These are phyloP conservation scores for Poicephalus gulielmi DNA, from an alignment of 2,113 vertebrate genomes.

Conservation along the genomic window DNA sequence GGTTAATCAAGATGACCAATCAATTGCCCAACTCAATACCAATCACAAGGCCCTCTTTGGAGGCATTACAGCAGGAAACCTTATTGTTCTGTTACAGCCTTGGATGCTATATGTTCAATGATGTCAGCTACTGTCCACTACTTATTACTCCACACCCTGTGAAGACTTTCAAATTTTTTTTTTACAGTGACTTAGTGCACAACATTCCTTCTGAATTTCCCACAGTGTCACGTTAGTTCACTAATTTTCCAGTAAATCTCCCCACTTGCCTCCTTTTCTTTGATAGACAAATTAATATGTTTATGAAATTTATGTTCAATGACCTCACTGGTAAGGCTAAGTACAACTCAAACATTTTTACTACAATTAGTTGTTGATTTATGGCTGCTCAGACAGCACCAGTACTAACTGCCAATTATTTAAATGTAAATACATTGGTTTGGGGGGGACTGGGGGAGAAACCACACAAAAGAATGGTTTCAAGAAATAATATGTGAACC, in stretches of 20 bases:
- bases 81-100: background rate
- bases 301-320: background rate
- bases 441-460: background rate
- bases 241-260: background rate
- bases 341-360: background rate
- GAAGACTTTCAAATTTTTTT: background rate
- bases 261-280: background rate
- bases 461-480: background rate
- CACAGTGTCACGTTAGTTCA: background rate
- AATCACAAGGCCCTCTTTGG: background rate
- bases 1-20: background rate
- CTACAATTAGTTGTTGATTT: background rate
- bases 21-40: background rate
- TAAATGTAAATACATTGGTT: background rate
- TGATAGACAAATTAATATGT: background rate
- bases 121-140: background rate
- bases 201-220: background rate
- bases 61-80: background rate
- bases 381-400: background rate
- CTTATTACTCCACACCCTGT: background rate
- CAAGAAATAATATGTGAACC: background rate
- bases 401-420: background rate
- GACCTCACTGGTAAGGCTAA: background rate
- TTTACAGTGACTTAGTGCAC: background rate
- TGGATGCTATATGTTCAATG: background rate